Evolutionary conservation across 2,113 vertebrate genomes (phyloP), one percentile per base, ranked within the genome.

Genomic region (Gadus chalcogrammus): DNA sequence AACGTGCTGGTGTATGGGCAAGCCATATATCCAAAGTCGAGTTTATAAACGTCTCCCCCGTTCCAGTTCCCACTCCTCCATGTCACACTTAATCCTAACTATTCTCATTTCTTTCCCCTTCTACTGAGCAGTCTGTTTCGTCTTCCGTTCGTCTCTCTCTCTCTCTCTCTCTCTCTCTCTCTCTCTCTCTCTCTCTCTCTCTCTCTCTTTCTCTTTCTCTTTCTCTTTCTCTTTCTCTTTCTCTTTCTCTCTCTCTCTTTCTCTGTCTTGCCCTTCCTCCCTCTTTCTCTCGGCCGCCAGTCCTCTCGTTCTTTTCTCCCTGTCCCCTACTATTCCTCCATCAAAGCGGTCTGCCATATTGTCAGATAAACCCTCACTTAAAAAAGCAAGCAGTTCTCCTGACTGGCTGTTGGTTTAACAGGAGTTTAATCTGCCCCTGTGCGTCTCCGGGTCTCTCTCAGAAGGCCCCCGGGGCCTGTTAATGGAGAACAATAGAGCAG

Each of bases 401-500:
- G 64, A 61, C 60, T 79, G 59, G 69, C 72, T 74, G 69, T 65
- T 69, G 67, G 72, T 75, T 77, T 72, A 38, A 83, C 70, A 68
- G 20, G 1, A 65, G 38, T 74, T 83, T 82, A 83, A 80, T 74
- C 74, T 68, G 73, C 42, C 72, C 71, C 68, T 1, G 38, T 42
- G 61, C 59, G 58, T 81, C 70, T 64, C 22, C 65, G 59, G 59
- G 60, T 76, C 64, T 74, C 72, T 58, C 79, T 80, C 42, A 68
- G 64, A 84, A 81, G 67, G 71, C 79, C 72, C 79, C 94, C 93
- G 94, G 92, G 91, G 92, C 94, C 93, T 95, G 95, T 93, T 94
- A 93, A 95, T 95, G 76, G 89, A 93, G 91, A 95, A 95, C 94
- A 95, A 95, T 94, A 91, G 91, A 91, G 91, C 88, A 92, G 92